phyloP scores from a whole-genome alignment of 2,797 vertebrate species.

The Diplodus puntazzo region DNA sequence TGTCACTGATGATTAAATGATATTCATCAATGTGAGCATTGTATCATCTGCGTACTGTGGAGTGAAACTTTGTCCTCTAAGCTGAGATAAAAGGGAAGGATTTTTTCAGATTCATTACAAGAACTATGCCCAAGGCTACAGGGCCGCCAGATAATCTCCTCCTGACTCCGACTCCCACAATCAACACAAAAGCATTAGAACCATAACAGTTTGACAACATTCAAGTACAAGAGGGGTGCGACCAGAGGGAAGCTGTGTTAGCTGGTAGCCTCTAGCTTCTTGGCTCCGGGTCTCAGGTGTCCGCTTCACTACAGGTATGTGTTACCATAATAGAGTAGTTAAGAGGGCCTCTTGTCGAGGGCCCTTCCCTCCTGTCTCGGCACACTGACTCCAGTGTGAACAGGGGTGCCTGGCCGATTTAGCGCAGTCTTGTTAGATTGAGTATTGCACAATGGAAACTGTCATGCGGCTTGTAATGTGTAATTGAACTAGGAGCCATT shows the following conservation, averaged over 20 bases:
- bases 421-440: conserved; percentile 77
- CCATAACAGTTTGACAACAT: conserved; percentile 84
- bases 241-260: conserved; percentile 60
- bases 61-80: conserved; percentile 65
- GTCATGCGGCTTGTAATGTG: conserved; percentile 83
- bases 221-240: conserved; percentile 77
- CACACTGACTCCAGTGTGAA: conserved; percentile 86
- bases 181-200: conserved; percentile 83
- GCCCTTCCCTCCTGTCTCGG: conserved; percentile 82
- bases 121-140: conserved; percentile 70
- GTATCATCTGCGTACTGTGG: conserved; percentile 53
- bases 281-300: conserved; percentile 79
- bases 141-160: conserved; percentile 79
- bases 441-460: conserved; percentile 85
- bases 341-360: conserved; percentile 84
- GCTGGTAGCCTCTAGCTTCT: conserved; percentile 73
- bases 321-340: conserved; percentile 84
- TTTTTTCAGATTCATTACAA: conserved; percentile 80
- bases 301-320: conserved; percentile 82
- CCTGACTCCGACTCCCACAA: conserved; percentile 79
- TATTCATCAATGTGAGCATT: conserved; percentile 54
- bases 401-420: conserved; percentile 78
- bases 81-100: conserved; percentile 75
- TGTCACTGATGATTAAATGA: conserved; percentile 63
- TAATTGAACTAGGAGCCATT: conserved; percentile 84